phyloP scores from a whole-genome alignment of 2,888 invertebrate genomes.

The Tetheella fluctuosa region DNA sequence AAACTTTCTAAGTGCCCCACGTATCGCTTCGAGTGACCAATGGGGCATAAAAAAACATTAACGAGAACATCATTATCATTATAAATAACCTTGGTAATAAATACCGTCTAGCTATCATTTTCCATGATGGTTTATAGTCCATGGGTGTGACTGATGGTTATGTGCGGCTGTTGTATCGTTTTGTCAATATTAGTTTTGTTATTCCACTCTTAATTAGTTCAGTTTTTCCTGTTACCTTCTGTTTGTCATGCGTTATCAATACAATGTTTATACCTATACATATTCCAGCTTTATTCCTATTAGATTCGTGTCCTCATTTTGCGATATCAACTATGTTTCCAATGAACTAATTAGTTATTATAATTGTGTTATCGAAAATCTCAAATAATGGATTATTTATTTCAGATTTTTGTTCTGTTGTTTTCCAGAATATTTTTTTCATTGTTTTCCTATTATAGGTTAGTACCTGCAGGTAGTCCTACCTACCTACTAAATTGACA shows the following conservation, averaged over 20 bases:
- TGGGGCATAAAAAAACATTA: constrained; percentile 51
- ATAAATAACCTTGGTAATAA: constrained; percentile 50
- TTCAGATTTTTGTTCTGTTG: not conserved
- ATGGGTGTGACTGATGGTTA: constrained; percentile 57
- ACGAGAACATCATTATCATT: constrained; percentile 46
- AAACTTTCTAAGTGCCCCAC: too few relatives aligned
- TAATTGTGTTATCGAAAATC: not conserved
- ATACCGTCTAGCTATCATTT: constrained; percentile 52
- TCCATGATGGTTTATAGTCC: constrained; percentile 47
- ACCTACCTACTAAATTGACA: not conserved
- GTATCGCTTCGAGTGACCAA: constrained; percentile 28
- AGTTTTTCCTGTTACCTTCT: constrained; percentile 41
- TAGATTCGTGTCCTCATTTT: not conserved
- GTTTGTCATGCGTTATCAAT: constrained; percentile 8
- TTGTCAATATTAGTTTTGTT: constrained; percentile 52
- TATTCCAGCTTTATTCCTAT: not conserved
- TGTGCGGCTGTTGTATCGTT: constrained; percentile 50
- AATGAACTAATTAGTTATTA: not conserved
- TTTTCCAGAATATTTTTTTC: not conserved
- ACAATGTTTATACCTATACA: not conserved
- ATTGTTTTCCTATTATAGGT: constrained; percentile 13
- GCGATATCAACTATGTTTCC: not conserved
- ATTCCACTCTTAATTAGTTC: constrained; percentile 47
- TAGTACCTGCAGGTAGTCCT: too few relatives aligned
- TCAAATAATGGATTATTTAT: not conserved